These are phyloP conservation scores for Lamellibrachia luymesi DNA, from an alignment of 1,140 invertebrate genomes.

Conservation along the genomic window DNA sequence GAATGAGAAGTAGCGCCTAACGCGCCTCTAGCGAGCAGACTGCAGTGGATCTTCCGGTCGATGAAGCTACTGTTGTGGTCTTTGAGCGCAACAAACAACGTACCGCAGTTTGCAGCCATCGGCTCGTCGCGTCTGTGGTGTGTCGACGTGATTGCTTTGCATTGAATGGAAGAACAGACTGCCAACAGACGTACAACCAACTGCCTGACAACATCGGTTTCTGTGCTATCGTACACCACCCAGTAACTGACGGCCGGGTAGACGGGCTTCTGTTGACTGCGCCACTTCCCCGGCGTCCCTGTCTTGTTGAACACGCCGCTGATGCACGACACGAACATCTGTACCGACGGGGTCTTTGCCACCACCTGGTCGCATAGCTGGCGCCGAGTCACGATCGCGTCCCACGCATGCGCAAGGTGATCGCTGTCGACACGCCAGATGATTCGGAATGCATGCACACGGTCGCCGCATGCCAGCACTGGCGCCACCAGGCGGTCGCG, in stretches of 20 bases:
- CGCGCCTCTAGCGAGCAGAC: background rate
- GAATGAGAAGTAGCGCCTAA: background rate
- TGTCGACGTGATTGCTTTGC: background rate
- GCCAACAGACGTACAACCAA: background rate
- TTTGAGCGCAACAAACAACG: constrained; percentile 1
- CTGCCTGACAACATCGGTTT: background rate
- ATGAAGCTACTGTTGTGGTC: constrained; percentile 16
- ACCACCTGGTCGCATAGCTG: background rate
- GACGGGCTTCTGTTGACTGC: background rate
- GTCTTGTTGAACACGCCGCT: background rate
- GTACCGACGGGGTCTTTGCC: background rate
- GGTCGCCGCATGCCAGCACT: background rate
- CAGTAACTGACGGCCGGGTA: background rate
- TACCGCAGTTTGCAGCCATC: background rate
- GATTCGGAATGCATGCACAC: background rate
- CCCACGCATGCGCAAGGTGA: background rate
- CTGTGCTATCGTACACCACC: background rate
- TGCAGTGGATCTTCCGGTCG: background rate
- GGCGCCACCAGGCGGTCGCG: background rate
- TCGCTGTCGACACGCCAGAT: constrained; percentile 10
- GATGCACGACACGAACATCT: background rate
- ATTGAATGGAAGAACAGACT: background rate
- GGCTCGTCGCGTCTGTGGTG: background rate
- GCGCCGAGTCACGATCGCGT: background rate
- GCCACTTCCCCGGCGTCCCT: background rate